Percentiles rank a stretch among this genome's conserved stretches.
Evolutionary conservation across 2,888 invertebrate species (phyloP).

Genomic region (Melieria omissa): DNA sequence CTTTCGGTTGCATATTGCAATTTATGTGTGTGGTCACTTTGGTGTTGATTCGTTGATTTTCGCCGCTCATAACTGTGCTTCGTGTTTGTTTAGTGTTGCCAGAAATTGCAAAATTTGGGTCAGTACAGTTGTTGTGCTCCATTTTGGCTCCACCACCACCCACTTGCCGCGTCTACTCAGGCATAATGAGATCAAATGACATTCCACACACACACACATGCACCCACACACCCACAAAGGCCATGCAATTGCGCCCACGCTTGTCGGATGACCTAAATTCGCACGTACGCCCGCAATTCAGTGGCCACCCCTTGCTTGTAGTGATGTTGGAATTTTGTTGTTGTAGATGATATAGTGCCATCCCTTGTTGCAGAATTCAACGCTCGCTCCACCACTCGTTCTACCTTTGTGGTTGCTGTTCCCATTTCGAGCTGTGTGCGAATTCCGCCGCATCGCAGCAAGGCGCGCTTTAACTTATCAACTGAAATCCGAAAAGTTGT

Average conservation of each 20-base stretch:
- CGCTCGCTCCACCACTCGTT: not conserved
- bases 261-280: slow-evolving; percentile 31
- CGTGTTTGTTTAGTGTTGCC: no score
- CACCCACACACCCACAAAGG: not conserved
- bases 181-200: not conserved
- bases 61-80: no score
- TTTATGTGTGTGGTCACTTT: no score
- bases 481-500: not conserved
- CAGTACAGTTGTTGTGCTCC: no score
- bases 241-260: not conserved
- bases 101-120: no score
- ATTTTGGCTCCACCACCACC: no score
- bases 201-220: not conserved
- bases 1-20: no score
- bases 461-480: not conserved
- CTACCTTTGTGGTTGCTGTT: not conserved
- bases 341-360: slow-evolving; percentile 9
- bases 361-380: not conserved
- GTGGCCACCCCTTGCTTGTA: slow-evolving; percentile 9
- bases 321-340: slow-evolving; percentile 10
- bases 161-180: not conserved
- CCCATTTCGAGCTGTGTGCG: not conserved
- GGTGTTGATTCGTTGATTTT: no score
- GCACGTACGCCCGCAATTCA: slow-evolving; percentile 13
- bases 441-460: not conserved